Conservation (phyloP, 2,797 vertebrate species). For the Agapornis canus region DNA sequence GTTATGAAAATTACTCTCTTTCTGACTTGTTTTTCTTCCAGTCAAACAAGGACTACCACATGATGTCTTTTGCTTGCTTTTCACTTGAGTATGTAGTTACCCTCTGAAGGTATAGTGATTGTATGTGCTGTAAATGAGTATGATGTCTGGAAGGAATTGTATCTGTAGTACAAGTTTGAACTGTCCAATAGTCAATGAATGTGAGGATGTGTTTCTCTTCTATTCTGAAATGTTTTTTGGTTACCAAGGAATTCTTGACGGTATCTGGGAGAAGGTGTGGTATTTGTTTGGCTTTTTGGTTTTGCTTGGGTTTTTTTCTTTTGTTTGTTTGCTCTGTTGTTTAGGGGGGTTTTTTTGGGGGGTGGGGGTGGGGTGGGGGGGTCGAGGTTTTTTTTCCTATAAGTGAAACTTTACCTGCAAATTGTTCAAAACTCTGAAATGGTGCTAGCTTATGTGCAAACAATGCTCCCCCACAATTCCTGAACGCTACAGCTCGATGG, state of each 20-base stretch:
- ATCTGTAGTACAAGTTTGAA: not conserved
- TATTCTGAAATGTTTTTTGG: not conserved
- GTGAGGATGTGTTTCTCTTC: not conserved
- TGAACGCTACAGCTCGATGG: not conserved
- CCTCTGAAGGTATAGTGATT: not conserved
- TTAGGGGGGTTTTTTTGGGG: too few species aligned
- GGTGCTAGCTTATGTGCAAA: not conserved
- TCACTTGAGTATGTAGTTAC: not conserved
- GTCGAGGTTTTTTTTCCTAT: not conserved
- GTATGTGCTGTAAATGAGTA: fast-evolving
- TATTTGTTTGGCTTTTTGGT: not conserved
- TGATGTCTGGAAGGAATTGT: not conserved
- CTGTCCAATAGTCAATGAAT: not conserved
- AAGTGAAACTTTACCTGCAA: not conserved
- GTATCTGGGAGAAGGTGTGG: not conserved
- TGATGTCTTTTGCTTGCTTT: not conserved
- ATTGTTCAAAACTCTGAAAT: not conserved
- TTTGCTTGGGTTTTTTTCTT: not conserved
- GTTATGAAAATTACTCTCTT: not conserved
- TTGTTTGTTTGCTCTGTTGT: too few species aligned
- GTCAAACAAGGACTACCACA: not conserved
- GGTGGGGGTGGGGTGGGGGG: too few species aligned
- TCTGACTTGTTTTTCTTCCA: not conserved
- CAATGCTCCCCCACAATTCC: not conserved
- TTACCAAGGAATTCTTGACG: not conserved